phyloP scores from a whole-genome alignment of 2,888 invertebrate species.

The Lasiommata megera region DNA sequence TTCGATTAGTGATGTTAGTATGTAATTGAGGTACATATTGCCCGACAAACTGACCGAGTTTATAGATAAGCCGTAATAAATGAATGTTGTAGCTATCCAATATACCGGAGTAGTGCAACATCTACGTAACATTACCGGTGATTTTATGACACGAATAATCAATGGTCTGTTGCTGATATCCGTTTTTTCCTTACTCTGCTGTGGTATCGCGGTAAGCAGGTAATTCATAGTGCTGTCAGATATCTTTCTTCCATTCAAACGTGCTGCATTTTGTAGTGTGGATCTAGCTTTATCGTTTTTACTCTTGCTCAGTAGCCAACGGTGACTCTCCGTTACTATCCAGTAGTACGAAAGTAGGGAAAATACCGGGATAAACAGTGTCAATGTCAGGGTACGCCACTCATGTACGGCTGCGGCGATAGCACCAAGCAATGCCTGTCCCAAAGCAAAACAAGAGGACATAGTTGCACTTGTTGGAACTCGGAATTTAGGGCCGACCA shows the following conservation, averaged over 20 bases:
- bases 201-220: conserved; percentile 54
- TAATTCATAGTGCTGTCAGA: conserved; percentile 67
- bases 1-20: conserved; percentile 83
- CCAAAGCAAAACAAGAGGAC: conserved; percentile 86
- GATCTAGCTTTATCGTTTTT: conserved; percentile 82
- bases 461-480: conserved; percentile 86
- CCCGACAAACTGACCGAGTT: conserved; percentile 88
- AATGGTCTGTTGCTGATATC: conserved; percentile 41
- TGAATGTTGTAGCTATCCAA: conserved; percentile 89
- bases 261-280: conserved; percentile 82
- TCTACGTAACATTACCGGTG: conserved; percentile 78
- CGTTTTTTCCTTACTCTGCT: conserved; percentile 40
- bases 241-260: conserved; percentile 80
- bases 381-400: conserved; percentile 85
- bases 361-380: conserved; percentile 85
- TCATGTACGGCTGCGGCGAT: conserved; percentile 85
- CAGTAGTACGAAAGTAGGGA: conserved; percentile 84
- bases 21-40: conserved; percentile 89
- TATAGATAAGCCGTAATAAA: conserved; percentile 89
- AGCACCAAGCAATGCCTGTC: conserved; percentile 85
- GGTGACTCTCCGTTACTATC: conserved; percentile 86
- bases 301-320: conserved; percentile 88
- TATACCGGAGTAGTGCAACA: conserved; percentile 86
- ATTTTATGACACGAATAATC: conserved; percentile 70
- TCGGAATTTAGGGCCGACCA: conserved; percentile 87